Percentiles rank a stretch among this genome's conserved stretches.
Conservation (phyloP, 2,888 invertebrate species). For the Macrophya alboannulata region DNA sequence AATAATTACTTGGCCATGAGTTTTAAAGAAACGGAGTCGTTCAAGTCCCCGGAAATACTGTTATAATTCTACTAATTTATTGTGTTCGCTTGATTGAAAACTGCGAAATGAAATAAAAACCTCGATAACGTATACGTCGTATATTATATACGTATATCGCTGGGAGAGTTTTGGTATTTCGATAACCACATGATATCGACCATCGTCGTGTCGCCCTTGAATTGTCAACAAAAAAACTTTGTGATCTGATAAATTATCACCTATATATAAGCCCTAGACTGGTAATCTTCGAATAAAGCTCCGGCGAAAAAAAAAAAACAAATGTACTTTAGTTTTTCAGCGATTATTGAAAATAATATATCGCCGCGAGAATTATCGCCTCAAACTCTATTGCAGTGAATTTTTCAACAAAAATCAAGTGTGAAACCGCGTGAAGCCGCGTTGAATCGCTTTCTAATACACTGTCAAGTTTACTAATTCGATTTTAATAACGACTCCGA, state of each 20-base stretch:
- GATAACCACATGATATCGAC: slow-evolving; percentile 1
- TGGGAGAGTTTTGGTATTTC: background rate
- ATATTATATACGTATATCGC: background rate
- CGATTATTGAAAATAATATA: too few relatives aligned
- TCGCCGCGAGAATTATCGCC: too few relatives aligned
- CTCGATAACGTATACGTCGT: background rate
- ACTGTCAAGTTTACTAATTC: background rate
- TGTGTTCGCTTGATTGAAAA: background rate
- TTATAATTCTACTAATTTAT: background rate
- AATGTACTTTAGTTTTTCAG: background rate
- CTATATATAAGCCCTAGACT: background rate
- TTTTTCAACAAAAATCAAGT: too few relatives aligned
- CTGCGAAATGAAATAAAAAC: background rate
- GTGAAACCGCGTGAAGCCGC: too few relatives aligned
- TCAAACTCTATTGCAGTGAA: too few relatives aligned
- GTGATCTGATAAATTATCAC: background rate
- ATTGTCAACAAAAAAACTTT: background rate
- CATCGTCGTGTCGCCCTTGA: background rate
- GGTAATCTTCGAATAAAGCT: background rate
- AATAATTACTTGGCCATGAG: too few relatives aligned
- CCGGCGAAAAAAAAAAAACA: background rate
- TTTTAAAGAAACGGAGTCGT: too few relatives aligned
- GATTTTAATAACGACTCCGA: background rate
- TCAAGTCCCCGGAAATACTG: background rate
- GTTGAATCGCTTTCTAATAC: background rate